Evolutionary conservation across 2,113 vertebrate species (phyloP), one percentile per base, ranked within the genome.

Genomic region (Peromyscus leucopus): DNA sequence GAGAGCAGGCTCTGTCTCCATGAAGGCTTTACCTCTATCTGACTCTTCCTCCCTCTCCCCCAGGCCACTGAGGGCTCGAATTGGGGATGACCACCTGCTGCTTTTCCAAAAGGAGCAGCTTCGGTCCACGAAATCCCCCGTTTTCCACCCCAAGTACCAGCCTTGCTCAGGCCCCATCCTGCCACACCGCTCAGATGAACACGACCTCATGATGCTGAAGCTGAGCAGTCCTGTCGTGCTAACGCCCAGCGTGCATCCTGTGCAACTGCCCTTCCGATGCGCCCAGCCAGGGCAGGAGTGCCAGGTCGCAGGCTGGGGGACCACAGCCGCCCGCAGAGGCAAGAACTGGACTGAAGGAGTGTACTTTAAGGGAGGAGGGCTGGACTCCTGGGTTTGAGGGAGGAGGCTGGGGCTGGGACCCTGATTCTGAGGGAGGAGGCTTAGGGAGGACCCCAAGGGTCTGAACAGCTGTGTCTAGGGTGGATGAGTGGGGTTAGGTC

Each of bases 251-350:
- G 96, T 98, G 12, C 96, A 96, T 89, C 90, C 98, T 16, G 82
- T 98, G 42, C 92, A 97, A 24, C 97, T 99, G 92, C 98, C 98
- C 94, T 78, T 16, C 48, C 87, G 11, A 83, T 99, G 99, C 33
- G 61, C 98, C 1, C 67, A 80, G 80, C 92, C 98, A 0, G 98
- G 98, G 13, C 98, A 98, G 8, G 74, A 48, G 71, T 99, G 98
- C 96, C 80, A 94, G n/a, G 97, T 98, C 12, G 98, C 98, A 0
- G 98, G 99, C 96, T 99, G 98, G 98, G 98, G 94, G n/a, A 98
- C 97, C 83, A 97, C 96, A 0, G 31, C 65, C 13, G 0, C n/a
- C 21, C 80, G 72, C 1, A 96, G 90, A 98, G 97, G 98, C 90
- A 95, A 97, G 96, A 80, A 24, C n/a, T 6, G 8, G 91, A 71